Percentiles rank a stretch among this genome's conserved stretches.
Conservation (phyloP, 2,888 invertebrate genomes). For the Xanthorhoe designata region DNA sequence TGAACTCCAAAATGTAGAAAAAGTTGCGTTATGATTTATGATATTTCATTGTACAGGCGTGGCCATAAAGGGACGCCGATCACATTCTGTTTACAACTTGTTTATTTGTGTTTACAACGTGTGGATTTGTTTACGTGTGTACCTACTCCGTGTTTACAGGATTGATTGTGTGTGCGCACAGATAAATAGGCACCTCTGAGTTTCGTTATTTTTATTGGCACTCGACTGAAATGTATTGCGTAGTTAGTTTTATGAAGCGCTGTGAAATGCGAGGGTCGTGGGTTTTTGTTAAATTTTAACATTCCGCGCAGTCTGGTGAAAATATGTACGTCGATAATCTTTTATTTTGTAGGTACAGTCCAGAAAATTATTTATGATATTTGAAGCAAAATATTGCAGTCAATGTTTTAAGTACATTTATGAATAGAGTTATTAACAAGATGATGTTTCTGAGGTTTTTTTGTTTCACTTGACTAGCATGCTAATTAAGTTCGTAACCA, state of each 20-base stretch:
- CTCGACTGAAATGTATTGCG: conserved; percentile 10
- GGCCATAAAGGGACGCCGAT: conserved; percentile 4
- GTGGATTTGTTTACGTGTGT: conserved; percentile 1
- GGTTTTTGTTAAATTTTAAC: neutral
- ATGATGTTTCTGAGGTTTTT: no score
- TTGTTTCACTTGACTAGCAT: no score
- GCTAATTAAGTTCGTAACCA: no score
- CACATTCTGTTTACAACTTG: conserved; percentile 10
- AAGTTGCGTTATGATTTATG: conserved; percentile 3
- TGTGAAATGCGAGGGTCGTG: conserved; percentile 5
- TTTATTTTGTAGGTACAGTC: neutral
- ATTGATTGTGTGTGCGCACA: conserved; percentile 24
- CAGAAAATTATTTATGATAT: no score
- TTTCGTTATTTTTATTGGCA: conserved; percentile 26
- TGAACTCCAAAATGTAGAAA: conserved; percentile 2
- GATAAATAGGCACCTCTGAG: conserved; percentile 10
- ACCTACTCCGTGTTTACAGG: conserved; percentile 12
- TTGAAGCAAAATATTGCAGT: no score
- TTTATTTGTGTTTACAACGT: conserved; percentile 10
- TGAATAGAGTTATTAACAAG: no score
- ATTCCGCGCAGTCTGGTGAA: neutral
- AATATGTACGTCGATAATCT: neutral
- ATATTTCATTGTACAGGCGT: conserved; percentile 4
- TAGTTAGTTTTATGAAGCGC: conserved; percentile 26
- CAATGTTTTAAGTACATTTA: no score